Percentiles rank a stretch among this genome's conserved stretches.
These are phyloP conservation scores for Cercopithecus petaurista DNA, from an alignment of 2,797 vertebrate genomes.

Conservation along the genomic window DNA sequence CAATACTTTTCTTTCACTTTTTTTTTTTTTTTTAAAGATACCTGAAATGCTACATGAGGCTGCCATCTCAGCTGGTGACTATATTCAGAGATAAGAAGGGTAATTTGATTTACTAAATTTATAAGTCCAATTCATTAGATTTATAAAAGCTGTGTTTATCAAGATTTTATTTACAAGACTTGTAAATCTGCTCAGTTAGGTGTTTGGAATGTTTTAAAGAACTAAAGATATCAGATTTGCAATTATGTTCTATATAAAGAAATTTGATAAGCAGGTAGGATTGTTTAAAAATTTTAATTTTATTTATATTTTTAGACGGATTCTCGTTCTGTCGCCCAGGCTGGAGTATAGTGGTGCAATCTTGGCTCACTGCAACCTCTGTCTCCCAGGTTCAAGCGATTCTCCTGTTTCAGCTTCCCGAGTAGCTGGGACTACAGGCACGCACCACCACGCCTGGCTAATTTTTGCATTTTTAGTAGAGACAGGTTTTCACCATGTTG, in stretches of 20 bases:
- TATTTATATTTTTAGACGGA: background rate
- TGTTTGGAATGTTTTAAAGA: background rate
- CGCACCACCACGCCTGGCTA: background rate
- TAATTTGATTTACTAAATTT: background rate
- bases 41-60: background rate
- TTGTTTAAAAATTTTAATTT: background rate
- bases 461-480: background rate
- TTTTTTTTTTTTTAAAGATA: background rate
- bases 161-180: background rate
- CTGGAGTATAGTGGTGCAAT: background rate
- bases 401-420: background rate
- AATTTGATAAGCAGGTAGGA: background rate
- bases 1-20: background rate
- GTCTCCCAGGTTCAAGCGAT: background rate
- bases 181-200: background rate
- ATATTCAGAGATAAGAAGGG: background rate
- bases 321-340: background rate
- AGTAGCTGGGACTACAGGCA: background rate
- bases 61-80: background rate
- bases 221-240: background rate
- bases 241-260: background rate
- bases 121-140: background rate
- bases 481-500: background rate
- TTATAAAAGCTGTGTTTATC: background rate
- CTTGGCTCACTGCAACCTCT: background rate